Evolutionary conservation across 2,888 invertebrate species (phyloP).

Genomic region (Rhagium mordax): DNA sequence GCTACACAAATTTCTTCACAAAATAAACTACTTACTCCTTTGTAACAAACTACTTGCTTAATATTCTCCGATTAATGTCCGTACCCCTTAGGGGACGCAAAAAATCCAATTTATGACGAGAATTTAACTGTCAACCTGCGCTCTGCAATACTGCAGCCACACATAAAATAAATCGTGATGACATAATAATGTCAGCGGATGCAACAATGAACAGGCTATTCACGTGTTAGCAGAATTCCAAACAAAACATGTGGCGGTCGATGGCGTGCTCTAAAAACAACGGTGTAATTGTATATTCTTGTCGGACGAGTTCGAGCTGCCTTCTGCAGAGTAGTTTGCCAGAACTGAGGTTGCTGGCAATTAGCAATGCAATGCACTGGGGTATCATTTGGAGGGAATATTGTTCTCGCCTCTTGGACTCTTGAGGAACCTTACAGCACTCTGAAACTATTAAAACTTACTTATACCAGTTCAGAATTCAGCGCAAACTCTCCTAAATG

Average conservation of each 20-base stretch:
- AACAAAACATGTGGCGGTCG: constrained; percentile 46
- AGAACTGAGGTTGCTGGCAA: constrained; percentile 59
- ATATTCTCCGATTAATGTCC: constrained; percentile 24
- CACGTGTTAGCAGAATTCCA: constrained; percentile 52
- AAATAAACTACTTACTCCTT: neutral
- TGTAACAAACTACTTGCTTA: constrained; percentile 1
- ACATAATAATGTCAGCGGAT: constrained; percentile 49
- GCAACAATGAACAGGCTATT: constrained; percentile 53
- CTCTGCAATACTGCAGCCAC: constrained; percentile 38
- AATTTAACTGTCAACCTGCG: constrained; percentile 38
- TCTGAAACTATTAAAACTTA: constrained; percentile 43
- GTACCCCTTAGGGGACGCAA: constrained; percentile 13
- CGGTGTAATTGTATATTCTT: constrained; percentile 54
- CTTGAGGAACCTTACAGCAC: constrained; percentile 57
- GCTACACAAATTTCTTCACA: neutral
- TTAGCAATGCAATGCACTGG: constrained; percentile 63
- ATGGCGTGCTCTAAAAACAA: constrained; percentile 16
- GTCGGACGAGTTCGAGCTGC: constrained; percentile 35
- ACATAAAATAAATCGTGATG: constrained; percentile 51
- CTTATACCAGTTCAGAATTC: constrained; percentile 34
- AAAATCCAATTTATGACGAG: constrained; percentile 34
- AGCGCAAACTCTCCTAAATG: constrained; percentile 19
- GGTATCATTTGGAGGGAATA: constrained; percentile 61
- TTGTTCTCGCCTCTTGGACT: constrained; percentile 57
- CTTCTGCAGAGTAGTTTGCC: constrained; percentile 16